Evolutionary conservation across 2,888 invertebrate species (phyloP).

Genomic region (Dugesia japonica): DNA sequence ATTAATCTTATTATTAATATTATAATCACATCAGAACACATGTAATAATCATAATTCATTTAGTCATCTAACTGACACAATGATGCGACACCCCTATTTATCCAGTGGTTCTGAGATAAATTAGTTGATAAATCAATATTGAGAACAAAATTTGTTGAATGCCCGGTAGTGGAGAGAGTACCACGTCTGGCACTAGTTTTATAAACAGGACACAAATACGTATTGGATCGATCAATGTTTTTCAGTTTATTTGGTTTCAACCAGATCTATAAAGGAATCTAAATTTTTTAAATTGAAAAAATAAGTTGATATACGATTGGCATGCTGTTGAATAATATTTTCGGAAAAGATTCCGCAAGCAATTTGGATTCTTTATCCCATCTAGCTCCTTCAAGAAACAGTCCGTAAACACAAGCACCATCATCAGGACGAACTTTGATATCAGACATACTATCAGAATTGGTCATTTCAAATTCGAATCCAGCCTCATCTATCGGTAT

Average conservation of each 20-base stretch:
- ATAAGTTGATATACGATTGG: slow-evolving; percentile 41
- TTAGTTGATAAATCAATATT: slow-evolving; percentile 61
- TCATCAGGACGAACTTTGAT: slow-evolving; percentile 44
- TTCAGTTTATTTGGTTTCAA: not conserved
- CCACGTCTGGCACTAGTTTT: slow-evolving; percentile 75
- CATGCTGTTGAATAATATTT: slow-evolving; percentile 48
- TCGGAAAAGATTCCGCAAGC: slow-evolving; percentile 47
- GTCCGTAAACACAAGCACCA: slow-evolving; percentile 49
- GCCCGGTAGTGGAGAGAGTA: slow-evolving; percentile 75
- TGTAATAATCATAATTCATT: not conserved
- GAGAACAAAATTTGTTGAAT: slow-evolving; percentile 80
- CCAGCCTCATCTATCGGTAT: slow-evolving; percentile 48
- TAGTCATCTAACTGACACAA: slow-evolving; percentile 59
- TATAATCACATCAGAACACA: not conserved
- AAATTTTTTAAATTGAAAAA: not conserved
- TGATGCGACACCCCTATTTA: slow-evolving; percentile 69
- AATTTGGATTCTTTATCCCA: slow-evolving; percentile 45
- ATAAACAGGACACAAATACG: slow-evolving; percentile 57
- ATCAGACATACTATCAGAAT: slow-evolving; percentile 39
- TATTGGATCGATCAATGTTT: slow-evolving; percentile 10
- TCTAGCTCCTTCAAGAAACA: slow-evolving; percentile 49
- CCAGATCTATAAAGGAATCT: slow-evolving; percentile 3
- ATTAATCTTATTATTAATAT: not conserved
- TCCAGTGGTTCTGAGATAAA: slow-evolving; percentile 63
- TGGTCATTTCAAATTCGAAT: slow-evolving; percentile 46